Percentiles rank a stretch among this genome's conserved stretches.
Evolutionary conservation across 1,140 invertebrate genomes (phyloP).

Genomic region (Gryon sp.): DNA sequence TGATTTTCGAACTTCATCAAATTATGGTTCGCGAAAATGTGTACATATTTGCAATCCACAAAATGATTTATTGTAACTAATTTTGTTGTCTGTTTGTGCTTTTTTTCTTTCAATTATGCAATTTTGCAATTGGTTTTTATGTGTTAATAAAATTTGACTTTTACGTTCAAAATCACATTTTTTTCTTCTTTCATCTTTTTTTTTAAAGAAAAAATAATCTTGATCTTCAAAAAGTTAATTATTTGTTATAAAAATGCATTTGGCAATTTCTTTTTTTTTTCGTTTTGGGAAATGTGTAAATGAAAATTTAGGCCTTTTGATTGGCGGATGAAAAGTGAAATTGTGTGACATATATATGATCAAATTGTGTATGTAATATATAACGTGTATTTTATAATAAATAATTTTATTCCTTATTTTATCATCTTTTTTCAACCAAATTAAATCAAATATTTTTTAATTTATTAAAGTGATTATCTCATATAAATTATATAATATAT

Average conservation of each 20-base stretch:
- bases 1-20: neutral
- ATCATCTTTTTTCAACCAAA: neutral
- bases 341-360: constrained; percentile 1
- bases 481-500: neutral
- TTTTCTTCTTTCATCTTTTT: neutral
- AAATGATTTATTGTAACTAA: constrained; percentile 1
- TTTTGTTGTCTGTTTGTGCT: neutral
- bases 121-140: too few relatives aligned
- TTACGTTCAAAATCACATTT: neutral
- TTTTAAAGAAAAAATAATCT: neutral
- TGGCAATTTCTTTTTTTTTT: neutral
- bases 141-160: neutral
- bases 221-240: neutral
- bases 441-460: neutral
- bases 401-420: constrained; percentile 24
- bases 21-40: neutral
- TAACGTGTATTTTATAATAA: constrained; percentile 43
- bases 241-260: neutral
- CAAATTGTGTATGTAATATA: constrained; percentile 39
- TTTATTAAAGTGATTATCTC: neutral
- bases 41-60: neutral
- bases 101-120: neutral
- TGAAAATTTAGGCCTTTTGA: constrained; percentile 15
- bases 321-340: neutral
- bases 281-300: constrained; percentile 7